Evolutionary conservation across 2,113 vertebrate species (phyloP).

Genomic region (Thamnophis sirtalis): DNA sequence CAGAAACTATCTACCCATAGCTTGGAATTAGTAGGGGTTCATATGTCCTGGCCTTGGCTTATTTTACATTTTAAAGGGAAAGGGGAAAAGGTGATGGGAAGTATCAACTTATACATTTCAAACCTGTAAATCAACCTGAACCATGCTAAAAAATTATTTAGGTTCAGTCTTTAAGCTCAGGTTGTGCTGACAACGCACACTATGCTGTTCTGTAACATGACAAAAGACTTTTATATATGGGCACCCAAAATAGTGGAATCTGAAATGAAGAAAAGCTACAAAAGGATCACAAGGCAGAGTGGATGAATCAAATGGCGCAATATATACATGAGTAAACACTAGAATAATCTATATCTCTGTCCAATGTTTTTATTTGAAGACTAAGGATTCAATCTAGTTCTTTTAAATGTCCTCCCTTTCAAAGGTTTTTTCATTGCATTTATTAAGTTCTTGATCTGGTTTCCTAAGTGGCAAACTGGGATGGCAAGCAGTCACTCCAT

Average conservation of each 20-base stretch:
- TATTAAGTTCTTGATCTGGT: not conserved
- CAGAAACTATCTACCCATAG: not conserved
- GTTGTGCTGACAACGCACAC: not conserved
- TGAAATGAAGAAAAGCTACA: conserved; percentile 35
- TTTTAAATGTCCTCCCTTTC: not conserved
- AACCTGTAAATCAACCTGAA: conserved; percentile 10
- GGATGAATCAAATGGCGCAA: conserved; percentile 37
- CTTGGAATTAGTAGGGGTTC: not conserved
- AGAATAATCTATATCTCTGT: not conserved
- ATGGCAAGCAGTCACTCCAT: not conserved
- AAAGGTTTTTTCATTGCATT: not conserved
- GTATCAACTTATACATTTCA: not conserved
- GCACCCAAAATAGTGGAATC: not conserved
- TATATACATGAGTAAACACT: conserved; percentile 21
- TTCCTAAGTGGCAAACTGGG: not conserved
- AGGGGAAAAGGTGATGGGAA: conserved; percentile 13
- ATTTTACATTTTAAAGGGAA: conserved; percentile 16
- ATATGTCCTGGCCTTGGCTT: not conserved
- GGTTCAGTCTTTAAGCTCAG: not conserved
- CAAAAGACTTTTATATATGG: not conserved
- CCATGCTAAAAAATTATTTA: not conserved
- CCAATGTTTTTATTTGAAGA: not conserved
- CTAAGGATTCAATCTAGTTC: not conserved
- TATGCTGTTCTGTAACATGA: not conserved
- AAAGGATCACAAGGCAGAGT: conserved; percentile 30